phyloP scores from a whole-genome alignment of 2,888 invertebrate species.

The Luffia ferchaultella region DNA sequence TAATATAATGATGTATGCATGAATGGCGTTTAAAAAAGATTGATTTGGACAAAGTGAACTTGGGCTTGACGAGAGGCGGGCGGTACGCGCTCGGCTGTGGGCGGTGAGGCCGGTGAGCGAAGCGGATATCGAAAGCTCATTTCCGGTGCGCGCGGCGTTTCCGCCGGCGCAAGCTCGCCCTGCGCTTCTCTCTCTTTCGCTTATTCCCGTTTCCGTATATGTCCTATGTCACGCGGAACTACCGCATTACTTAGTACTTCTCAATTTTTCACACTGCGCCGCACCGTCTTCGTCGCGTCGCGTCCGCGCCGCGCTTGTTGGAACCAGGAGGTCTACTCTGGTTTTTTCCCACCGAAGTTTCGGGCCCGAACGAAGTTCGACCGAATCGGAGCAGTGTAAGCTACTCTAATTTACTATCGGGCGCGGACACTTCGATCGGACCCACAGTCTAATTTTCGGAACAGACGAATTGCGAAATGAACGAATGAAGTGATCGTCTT shows the following conservation, averaged over 20 bases:
- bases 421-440: too few relatives aligned
- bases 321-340: too few relatives aligned
- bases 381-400: too few relatives aligned
- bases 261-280: slow-evolving; percentile 1
- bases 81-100: slow-evolving; percentile 14
- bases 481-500: too few relatives aligned
- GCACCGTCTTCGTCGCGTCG: background rate
- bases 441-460: too few relatives aligned
- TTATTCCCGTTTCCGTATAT: slow-evolving; percentile 2
- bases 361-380: too few relatives aligned
- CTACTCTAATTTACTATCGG: too few relatives aligned
- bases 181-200: background rate
- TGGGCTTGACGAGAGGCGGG: slow-evolving; percentile 4
- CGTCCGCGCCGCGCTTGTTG: too few relatives aligned
- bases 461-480: too few relatives aligned
- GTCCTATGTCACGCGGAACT: slow-evolving; percentile 13
- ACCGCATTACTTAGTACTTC: slow-evolving; percentile 11
- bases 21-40: slow-evolving; percentile 19
- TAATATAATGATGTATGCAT: background rate
- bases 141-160: slow-evolving; percentile 34
- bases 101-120: slow-evolving; percentile 15
- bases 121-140: slow-evolving; percentile 50
- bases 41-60: slow-evolving; percentile 45
- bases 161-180: slow-evolving; percentile 13
- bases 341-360: too few relatives aligned